These are phyloP conservation scores for Xylophagus ater DNA, from an alignment of 2,888 invertebrate genomes.

Conservation along the genomic window DNA sequence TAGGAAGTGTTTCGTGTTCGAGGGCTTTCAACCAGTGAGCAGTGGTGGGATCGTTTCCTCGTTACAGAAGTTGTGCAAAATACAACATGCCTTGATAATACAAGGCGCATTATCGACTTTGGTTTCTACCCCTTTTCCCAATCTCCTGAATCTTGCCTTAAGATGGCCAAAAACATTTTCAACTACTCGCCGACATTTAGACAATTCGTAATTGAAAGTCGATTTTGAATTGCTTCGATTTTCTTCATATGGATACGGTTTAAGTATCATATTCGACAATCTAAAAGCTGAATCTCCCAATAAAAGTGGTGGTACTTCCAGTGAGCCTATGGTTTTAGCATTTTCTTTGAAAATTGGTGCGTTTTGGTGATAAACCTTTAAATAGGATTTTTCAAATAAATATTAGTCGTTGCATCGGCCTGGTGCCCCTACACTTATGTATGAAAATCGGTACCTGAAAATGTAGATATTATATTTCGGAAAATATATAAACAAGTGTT, in stretches of 20 bases:
- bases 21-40: no score
- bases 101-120: neutral
- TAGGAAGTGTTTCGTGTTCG: no score
- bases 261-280: neutral
- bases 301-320: neutral
- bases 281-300: neutral
- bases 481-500: no score
- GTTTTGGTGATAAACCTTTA: neutral
- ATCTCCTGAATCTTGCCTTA: neutral
- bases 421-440: neutral
- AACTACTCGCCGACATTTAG: neutral
- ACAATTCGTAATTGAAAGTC: neutral
- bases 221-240: neutral
- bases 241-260: neutral
- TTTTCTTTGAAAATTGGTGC: neutral
- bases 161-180: neutral
- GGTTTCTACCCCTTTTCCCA: neutral
- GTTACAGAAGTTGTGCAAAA: neutral
- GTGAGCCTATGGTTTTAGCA: neutral
- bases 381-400: neutral
- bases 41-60: no score
- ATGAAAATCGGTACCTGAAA: neutral
- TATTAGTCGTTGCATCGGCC: neutral
- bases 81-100: neutral
- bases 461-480: no score